These are phyloP conservation scores for Enteromius radiatus DNA, from an alignment of 2,797 vertebrate species.

Conservation along the genomic window DNA sequence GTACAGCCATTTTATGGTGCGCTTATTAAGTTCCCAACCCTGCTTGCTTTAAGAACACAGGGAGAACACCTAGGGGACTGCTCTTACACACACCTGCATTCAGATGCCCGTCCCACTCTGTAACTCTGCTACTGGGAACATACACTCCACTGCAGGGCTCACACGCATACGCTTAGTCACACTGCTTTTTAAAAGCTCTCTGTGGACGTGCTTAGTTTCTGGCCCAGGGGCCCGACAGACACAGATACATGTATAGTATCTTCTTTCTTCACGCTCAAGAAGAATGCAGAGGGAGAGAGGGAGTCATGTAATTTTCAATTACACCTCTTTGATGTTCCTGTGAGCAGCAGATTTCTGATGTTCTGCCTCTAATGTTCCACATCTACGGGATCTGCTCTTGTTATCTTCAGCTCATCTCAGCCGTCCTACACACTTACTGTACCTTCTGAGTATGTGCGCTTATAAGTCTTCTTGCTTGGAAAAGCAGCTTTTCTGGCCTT, in stretches of 20 bases:
- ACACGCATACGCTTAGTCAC: conserved; percentile 57
- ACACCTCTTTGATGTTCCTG: conserved; percentile 52
- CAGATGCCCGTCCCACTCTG: conserved; percentile 12
- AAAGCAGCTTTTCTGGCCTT: conserved; percentile 20
- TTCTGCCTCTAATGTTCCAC: conserved; percentile 52
- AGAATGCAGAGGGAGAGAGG: conserved; percentile 37
- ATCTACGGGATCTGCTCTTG: conserved; percentile 49
- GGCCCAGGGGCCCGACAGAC: conserved; percentile 55
- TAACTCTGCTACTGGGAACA: conserved; percentile 27
- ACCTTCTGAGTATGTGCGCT: conserved; percentile 16
- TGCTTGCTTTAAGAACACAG: conserved; percentile 15
- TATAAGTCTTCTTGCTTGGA: neutral
- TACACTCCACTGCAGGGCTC: conserved; percentile 48
- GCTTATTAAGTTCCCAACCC: conserved; percentile 27
- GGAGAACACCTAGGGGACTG: conserved; percentile 13
- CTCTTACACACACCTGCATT: conserved; percentile 18
- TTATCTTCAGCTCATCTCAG: conserved; percentile 58
- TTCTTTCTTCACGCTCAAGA: conserved; percentile 45
- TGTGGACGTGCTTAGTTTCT: conserved; percentile 59
- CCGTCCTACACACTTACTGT: conserved; percentile 43
- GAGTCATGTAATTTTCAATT: conserved; percentile 58
- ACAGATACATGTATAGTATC: conserved; percentile 58
- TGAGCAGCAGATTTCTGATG: conserved; percentile 52
- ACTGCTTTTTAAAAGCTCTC: conserved; percentile 57
- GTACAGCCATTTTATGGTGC: neutral